These are phyloP conservation scores for Trichogramma dendrolimi DNA, from an alignment of 2,888 invertebrate genomes.

Conservation along the genomic window DNA sequence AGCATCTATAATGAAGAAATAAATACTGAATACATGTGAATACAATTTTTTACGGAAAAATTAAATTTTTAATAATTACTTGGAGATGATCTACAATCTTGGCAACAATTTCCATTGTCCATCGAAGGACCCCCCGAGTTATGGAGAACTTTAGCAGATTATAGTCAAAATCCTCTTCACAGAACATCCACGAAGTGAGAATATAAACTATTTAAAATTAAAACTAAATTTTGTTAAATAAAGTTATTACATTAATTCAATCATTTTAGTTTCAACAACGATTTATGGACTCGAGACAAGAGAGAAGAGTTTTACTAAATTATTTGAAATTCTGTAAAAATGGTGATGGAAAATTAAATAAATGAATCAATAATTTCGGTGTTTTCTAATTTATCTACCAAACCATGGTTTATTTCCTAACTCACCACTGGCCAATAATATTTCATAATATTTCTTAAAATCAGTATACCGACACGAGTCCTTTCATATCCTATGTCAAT, in stretches of 20 bases:
- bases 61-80: neutral
- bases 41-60: neutral
- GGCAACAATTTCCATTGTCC: constrained; percentile 45
- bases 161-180: constrained; percentile 35
- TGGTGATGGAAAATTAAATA: constrained; percentile 14
- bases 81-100: constrained; percentile 32
- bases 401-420: neutral
- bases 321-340: neutral
- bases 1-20: neutral
- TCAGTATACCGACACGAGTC: too few relatives aligned
- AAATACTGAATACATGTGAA: neutral
- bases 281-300: constrained; percentile 25
- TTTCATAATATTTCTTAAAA: too few relatives aligned
- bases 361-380: constrained; percentile 8
- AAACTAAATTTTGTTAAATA: neutral
- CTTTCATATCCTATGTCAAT: too few relatives aligned
- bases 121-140: constrained; percentile 46
- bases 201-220: neutral
- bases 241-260: neutral
- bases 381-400: neutral
- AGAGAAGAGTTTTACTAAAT: neutral
- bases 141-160: constrained; percentile 46
- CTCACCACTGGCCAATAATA: too few relatives aligned
- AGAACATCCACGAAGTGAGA: constrained; percentile 34
- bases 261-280: constrained; percentile 25